Conservation (phyloP, 1,140 invertebrate genomes). For the Acyrthosiphon pisum region DNA sequence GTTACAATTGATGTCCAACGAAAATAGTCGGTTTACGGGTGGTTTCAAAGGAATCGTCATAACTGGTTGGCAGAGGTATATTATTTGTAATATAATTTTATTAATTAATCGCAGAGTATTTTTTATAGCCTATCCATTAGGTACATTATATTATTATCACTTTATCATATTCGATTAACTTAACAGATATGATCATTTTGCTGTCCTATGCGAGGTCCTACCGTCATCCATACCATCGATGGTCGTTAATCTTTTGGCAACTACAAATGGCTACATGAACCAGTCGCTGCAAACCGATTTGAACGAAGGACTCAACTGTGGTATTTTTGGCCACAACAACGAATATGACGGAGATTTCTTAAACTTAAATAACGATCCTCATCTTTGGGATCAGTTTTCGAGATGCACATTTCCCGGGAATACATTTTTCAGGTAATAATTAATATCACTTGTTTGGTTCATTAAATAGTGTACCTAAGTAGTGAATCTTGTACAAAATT, state of each 20-base stretch:
- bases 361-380: constrained; percentile 68
- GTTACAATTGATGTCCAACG: constrained; percentile 71
- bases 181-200: constrained; percentile 78
- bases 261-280: constrained; percentile 71
- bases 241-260: constrained; percentile 70
- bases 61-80: constrained; percentile 75
- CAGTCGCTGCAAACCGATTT: constrained; percentile 66
- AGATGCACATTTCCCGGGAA: constrained; percentile 67
- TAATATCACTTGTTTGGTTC: neutral
- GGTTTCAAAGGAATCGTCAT: constrained; percentile 70
- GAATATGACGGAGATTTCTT: constrained; percentile 60
- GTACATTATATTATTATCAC: neutral
- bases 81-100: neutral
- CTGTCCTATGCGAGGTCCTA: constrained; percentile 77
- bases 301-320: constrained; percentile 68
- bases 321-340: constrained; percentile 59
- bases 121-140: neutral
- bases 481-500: neutral
- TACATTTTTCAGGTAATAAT: constrained; percentile 64
- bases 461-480: neutral
- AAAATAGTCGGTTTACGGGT: constrained; percentile 67
- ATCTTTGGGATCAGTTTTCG: constrained; percentile 68
- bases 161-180: neutral
- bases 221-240: constrained; percentile 75
- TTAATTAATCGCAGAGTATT: neutral